A percentile compares a stretch with the other conserved stretches of the same genome.
Evolutionary conservation across 2,797 vertebrate genomes (phyloP).

Genomic region (Clarias laeviceps): DNA sequence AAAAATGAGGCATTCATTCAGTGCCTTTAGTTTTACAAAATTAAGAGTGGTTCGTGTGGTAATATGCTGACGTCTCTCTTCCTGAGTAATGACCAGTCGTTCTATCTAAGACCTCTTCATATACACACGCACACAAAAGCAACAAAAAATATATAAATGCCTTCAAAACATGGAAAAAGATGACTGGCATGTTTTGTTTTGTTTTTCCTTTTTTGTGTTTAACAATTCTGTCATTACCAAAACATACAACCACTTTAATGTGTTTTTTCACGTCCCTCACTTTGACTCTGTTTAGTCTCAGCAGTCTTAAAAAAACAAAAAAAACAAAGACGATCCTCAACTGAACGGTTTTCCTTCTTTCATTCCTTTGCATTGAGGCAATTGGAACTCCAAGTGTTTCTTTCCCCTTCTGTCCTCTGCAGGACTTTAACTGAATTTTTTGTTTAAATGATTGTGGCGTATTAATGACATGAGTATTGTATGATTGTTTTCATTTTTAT

Average conservation of each 20-base stretch:
- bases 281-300: constrained; percentile 4
- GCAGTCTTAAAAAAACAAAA: neutral
- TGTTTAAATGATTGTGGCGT: constrained; percentile 51
- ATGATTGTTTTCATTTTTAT: constrained; percentile 49
- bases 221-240: neutral
- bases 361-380: constrained; percentile 31
- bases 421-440: constrained; percentile 57
- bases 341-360: constrained; percentile 20
- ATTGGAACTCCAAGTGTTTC: constrained; percentile 53
- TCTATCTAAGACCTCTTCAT: neutral
- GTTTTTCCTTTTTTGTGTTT: neutral
- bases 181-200: constrained; percentile 4
- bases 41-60: constrained; percentile 48
- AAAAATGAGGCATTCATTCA: constrained; percentile 42
- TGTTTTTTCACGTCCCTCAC: neutral
- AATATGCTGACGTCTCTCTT: constrained; percentile 40
- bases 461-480: constrained; percentile 66
- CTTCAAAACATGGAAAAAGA: constrained; percentile 20
- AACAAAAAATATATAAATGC: neutral
- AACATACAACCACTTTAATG: constrained; percentile 3
- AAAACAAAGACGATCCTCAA: neutral
- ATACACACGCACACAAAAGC: neutral
- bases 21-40: constrained; percentile 54
- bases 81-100: constrained; percentile 28
- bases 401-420: constrained; percentile 53